Evolutionary conservation across 2,797 vertebrate genomes (phyloP).

Genomic region (Cygnus olor): DNA sequence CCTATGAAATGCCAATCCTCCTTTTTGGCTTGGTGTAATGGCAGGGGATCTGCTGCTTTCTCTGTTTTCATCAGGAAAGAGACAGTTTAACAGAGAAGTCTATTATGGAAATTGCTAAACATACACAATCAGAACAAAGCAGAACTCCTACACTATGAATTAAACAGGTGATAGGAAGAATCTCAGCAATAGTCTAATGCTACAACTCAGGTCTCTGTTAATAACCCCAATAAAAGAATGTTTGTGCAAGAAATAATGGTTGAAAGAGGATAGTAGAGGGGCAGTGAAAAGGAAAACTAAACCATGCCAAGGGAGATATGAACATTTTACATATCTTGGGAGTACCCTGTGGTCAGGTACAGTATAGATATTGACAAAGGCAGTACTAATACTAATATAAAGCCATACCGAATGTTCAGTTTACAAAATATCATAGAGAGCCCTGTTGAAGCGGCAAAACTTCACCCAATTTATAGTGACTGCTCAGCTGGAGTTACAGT

Average conservation of each 20-base stretch:
- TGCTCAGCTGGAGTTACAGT: not conserved
- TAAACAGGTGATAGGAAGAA: not conserved
- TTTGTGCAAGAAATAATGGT: not conserved
- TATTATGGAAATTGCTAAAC: not conserved
- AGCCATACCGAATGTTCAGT: not conserved
- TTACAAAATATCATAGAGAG: not conserved
- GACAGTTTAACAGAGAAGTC: not conserved
- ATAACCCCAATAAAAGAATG: not conserved
- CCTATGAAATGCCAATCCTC: not conserved
- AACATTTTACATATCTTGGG: not conserved
- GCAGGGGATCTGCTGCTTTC: not conserved
- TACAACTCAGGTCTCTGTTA: rapidly evolving
- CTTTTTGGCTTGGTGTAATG: not conserved
- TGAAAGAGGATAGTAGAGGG: not conserved
- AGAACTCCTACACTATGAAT: not conserved
- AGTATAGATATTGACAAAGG: not conserved
- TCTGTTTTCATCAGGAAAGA: not conserved
- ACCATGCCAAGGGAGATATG: not conserved
- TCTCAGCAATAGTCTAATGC: not conserved
- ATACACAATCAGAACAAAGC: not conserved
- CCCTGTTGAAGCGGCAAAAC: not conserved
- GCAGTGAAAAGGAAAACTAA: not conserved
- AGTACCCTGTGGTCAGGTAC: not conserved
- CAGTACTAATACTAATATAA: not conserved
- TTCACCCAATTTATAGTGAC: not conserved